These are phyloP conservation scores for Xestia c-nigrum DNA, from an alignment of 2,888 invertebrate species.

Conservation along the genomic window DNA sequence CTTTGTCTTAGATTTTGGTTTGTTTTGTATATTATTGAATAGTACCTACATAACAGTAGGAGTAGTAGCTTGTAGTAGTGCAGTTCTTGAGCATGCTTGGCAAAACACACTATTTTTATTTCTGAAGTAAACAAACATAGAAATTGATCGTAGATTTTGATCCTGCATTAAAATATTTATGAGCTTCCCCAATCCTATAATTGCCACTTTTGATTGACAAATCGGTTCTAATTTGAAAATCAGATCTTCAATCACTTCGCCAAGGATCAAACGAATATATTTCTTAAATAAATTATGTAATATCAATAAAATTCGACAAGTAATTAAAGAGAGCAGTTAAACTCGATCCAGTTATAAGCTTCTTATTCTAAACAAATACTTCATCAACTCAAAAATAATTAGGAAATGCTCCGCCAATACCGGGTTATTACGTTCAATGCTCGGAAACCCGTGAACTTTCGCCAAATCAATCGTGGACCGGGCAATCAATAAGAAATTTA, in stretches of 20 bases:
- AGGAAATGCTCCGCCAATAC: slow-evolving; percentile 49
- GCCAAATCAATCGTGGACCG: slow-evolving; percentile 59
- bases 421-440: slow-evolving; percentile 50
- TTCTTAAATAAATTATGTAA: slow-evolving; percentile 19
- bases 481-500: slow-evolving; percentile 71
- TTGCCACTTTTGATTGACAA: slow-evolving; percentile 32
- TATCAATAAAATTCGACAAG: slow-evolving; percentile 31
- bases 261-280: slow-evolving; percentile 38
- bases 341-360: slow-evolving; percentile 30
- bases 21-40: slow-evolving; percentile 13
- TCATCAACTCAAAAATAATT: slow-evolving; percentile 57
- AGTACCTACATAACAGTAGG: not conserved
- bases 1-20: slow-evolving; percentile 39
- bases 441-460: slow-evolving; percentile 58
- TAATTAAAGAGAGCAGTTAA: slow-evolving; percentile 45
- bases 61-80: not conserved
- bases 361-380: slow-evolving; percentile 47
- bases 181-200: slow-evolving; percentile 21
- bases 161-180: slow-evolving; percentile 14
- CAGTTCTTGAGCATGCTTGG: not conserved
- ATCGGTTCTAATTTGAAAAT: slow-evolving; percentile 45
- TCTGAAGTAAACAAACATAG: not conserved
- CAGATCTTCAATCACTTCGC: slow-evolving; percentile 25
- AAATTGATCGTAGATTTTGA: slow-evolving; percentile 3
- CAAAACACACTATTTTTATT: not conserved